Conservation (phyloP, 2,888 invertebrate species). For the Miltochrista miniata region DNA sequence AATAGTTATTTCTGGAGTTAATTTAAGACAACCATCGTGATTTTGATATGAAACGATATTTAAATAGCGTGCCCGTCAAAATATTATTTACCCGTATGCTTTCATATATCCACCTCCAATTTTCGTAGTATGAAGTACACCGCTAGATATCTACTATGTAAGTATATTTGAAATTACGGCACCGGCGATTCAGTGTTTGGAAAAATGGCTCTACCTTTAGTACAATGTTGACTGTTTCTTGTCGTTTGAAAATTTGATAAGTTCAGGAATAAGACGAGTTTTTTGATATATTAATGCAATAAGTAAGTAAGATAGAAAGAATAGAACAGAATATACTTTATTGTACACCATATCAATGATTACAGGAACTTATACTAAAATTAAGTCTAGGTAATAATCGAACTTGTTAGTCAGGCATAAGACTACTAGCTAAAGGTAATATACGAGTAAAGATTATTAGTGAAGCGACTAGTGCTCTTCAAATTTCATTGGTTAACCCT, state of each 20-base stretch:
- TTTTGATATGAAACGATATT: not conserved
- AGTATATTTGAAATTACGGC: conserved; percentile 34
- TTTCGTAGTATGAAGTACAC: conserved; percentile 38
- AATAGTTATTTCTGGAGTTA: not conserved
- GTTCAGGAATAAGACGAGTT: not conserved
- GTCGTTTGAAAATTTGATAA: too few species aligned
- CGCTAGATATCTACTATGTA: conserved; percentile 20
- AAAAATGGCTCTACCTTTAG: conserved; percentile 25
- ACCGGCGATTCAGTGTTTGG: conserved; percentile 27
- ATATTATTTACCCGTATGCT: conserved; percentile 23
- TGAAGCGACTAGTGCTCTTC: too few species aligned
- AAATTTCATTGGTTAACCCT: too few species aligned
- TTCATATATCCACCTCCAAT: conserved; percentile 33
- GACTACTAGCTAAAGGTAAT: too few species aligned
- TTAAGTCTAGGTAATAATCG: too few species aligned
- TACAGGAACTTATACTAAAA: too few species aligned
- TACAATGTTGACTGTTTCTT: not conserved
- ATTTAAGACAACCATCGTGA: not conserved
- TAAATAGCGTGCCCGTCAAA: not conserved
- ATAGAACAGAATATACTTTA: too few species aligned
- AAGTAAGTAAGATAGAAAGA: too few species aligned
- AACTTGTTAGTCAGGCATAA: too few species aligned
- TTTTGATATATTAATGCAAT: too few species aligned
- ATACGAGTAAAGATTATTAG: too few species aligned
- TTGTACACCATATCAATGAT: too few species aligned